Conservation (phyloP, 1,140 invertebrate genomes). For the Oedothorax gibbosus region DNA sequence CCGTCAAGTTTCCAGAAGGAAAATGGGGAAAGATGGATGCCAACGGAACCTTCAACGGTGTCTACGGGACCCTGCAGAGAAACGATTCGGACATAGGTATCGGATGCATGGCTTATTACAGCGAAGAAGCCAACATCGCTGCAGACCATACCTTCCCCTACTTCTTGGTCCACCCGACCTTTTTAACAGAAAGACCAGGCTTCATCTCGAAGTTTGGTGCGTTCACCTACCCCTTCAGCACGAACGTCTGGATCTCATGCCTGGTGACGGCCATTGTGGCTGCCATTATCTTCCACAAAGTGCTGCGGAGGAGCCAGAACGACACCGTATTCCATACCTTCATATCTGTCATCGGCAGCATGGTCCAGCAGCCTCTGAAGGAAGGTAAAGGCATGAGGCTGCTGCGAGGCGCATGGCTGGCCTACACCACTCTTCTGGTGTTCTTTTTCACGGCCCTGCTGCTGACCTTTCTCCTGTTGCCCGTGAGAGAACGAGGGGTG, state of each 20-base stretch:
- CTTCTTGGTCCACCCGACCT: too few species aligned
- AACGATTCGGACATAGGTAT: too few species aligned
- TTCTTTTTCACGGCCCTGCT: neutral
- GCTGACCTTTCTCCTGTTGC: neutral
- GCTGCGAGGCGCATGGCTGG: neutral
- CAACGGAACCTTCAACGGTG: too few species aligned
- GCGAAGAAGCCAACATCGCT: too few species aligned
- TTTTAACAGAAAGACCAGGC: neutral
- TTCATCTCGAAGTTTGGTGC: neutral
- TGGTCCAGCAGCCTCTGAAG: neutral
- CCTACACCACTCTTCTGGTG: neutral
- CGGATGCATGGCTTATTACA: too few species aligned
- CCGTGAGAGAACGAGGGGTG: neutral
- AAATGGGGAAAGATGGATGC: too few species aligned
- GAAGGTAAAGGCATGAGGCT: neutral
- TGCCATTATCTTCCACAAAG: neutral
- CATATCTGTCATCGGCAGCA: neutral
- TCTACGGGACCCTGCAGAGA: too few species aligned
- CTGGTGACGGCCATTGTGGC: neutral
- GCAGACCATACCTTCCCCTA: too few species aligned
- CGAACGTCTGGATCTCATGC: neutral
- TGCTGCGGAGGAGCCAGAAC: too few species aligned
- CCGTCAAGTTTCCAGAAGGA: too few species aligned
- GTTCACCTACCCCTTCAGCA: neutral
- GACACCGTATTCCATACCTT: neutral